Evolutionary conservation across 2,888 invertebrate species (phyloP).

Genomic region (Sarcophaga caerulescens): DNA sequence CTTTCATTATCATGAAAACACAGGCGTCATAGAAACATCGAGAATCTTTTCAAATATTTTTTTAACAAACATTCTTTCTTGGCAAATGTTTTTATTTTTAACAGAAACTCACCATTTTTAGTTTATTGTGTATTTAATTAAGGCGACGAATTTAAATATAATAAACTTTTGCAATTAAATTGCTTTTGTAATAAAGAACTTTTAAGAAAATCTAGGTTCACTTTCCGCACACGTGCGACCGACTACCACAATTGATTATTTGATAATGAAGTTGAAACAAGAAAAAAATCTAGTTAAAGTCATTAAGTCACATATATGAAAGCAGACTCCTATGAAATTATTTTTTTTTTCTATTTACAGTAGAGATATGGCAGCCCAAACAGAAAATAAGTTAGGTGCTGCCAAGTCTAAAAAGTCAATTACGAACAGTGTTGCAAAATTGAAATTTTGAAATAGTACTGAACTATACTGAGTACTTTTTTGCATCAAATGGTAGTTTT

Average conservation of each 20-base stretch:
- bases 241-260: constrained; percentile 33
- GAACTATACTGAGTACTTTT: too few species aligned
- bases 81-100: constrained; percentile 11
- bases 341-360: too few species aligned
- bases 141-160: constrained; percentile 29
- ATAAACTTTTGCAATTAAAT: neutral
- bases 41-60: constrained; percentile 54
- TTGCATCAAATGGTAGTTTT: too few species aligned
- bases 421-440: too few species aligned
- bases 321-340: neutral
- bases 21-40: constrained; percentile 57
- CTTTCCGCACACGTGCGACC: constrained; percentile 54
- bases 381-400: neutral
- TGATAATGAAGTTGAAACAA: constrained; percentile 50
- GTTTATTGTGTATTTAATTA: constrained; percentile 18
- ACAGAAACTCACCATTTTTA: constrained; percentile 61
- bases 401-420: neutral
- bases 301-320: neutral
- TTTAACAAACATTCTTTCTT: neutral
- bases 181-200: constrained; percentile 24
- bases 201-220: constrained; percentile 10
- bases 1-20: constrained; percentile 44
- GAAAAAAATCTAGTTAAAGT: neutral
- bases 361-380: neutral
- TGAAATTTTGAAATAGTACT: too few species aligned